phyloP scores from a whole-genome alignment of 1,140 invertebrate genomes.

The Popillia japonica region DNA sequence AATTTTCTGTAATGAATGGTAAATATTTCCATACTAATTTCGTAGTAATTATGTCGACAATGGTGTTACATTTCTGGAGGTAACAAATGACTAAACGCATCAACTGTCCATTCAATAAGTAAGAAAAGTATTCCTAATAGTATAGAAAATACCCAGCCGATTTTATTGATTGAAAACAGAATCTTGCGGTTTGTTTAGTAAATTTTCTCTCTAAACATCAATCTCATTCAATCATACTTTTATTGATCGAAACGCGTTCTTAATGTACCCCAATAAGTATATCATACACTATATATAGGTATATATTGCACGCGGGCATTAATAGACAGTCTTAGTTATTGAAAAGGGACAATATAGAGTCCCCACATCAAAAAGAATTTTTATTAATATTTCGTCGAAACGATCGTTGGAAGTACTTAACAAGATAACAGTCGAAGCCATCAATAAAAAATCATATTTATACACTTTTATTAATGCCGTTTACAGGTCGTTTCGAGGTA shows the following conservation, averaged over 20 bases:
- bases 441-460: conserved; percentile 32
- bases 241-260: conserved; percentile 15
- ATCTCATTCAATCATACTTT: conserved; percentile 28
- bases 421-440: conserved; percentile 6
- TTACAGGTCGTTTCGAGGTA: conserved; percentile 26
- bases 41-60: neutral
- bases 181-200: conserved; percentile 30
- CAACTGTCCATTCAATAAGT: neutral
- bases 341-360: conserved; percentile 20
- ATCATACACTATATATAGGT: too few species aligned
- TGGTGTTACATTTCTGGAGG: neutral
- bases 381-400: conserved; percentile 33
- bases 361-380: conserved; percentile 35
- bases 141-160: neutral
- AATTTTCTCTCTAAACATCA: conserved; percentile 23
- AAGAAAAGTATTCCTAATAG: neutral
- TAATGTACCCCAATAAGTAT: conserved; percentile 16
- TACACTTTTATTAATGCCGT: conserved; percentile 32
- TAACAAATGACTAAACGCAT: neutral
- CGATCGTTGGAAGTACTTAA: conserved; percentile 24
- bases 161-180: conserved; percentile 16
- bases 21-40: too few species aligned
- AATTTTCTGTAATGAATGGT: too few species aligned
- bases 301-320: conserved; percentile 15
- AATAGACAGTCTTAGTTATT: conserved; percentile 26